Evolutionary conservation across 2,888 invertebrate species (phyloP).

Genomic region (Sinopyrophorus schimmeli): DNA sequence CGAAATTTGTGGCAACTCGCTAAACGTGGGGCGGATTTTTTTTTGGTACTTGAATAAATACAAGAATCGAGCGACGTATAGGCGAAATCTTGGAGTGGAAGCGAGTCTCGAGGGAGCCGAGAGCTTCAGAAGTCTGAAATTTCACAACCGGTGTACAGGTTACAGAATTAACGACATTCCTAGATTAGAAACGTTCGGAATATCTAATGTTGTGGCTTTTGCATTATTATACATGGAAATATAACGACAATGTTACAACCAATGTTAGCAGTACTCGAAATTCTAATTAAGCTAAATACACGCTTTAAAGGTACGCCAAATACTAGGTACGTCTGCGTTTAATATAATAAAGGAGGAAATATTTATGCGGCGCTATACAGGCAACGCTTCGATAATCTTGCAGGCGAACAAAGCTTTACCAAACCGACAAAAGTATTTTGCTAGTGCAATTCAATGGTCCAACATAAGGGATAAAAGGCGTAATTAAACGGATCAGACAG

Average conservation of each 20-base stretch:
- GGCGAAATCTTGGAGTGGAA: slow-evolving; percentile 19
- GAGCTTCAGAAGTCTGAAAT: slow-evolving; percentile 23
- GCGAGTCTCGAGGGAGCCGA: slow-evolving; percentile 18
- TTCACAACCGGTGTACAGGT: slow-evolving; percentile 27
- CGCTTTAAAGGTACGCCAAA: no score
- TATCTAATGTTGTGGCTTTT: slow-evolving; percentile 21
- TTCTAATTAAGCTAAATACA: no score
- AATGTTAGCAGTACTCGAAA: neutral
- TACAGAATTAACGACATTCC: slow-evolving; percentile 27
- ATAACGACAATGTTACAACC: neutral
- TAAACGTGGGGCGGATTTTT: no score
- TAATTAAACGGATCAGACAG: slow-evolving; percentile 29
- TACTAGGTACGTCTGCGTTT: no score
- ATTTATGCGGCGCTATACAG: no score
- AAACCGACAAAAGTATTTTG: no score
- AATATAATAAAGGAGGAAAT: no score
- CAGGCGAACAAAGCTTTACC: no score
- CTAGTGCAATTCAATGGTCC: no score
- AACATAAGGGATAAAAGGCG: slow-evolving; percentile 21
- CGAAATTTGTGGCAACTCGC: no score
- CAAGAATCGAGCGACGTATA: slow-evolving; percentile 19
- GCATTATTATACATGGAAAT: slow-evolving; percentile 10
- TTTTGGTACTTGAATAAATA: no score
- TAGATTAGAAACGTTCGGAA: slow-evolving; percentile 17
- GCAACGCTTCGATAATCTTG: no score